Base-by-base conservation (phyloP, 2,113 vertebrate species). In the Eptesicus fuscus region DNA sequence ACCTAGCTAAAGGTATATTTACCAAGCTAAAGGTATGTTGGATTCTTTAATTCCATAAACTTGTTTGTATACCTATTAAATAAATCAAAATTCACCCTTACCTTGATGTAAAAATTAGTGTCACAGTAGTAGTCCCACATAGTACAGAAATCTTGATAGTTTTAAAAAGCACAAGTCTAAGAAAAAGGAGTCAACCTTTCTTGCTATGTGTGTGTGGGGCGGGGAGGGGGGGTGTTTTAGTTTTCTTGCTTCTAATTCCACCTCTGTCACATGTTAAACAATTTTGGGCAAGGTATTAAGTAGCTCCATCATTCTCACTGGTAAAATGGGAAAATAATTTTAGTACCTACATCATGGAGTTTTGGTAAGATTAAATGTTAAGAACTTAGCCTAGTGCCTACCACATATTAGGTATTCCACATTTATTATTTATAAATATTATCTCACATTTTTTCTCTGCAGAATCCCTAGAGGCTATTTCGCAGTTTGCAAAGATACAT, bases 81-180 rank as follows among this genome's bases (percentile, higher is more conserved):
- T 37, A 80, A 94, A 70, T 90, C 49, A 95, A 95, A 93, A 83
- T 53, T n/a, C 14, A 44, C 32, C 67, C 49, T 88, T 47, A 23
- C 18, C 7, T 79, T 30, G 9, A 10, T 9, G 25, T 30, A 16
- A 74, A 91, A 90, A 51, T 44, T 76, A 78, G 13, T 42, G 79
- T 28, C 18, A 87, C 20, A 76, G 18, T 30, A 83, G 35, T 73
- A 73, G 2, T 88, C 7, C 42, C 12, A 25, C 14, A 40, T 56
- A 83, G 23, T 37, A 53, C 9, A 61, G n/a, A 40, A 91, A 84
- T 77, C 87, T 30, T 25, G 65, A 4, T 44, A 23, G 5, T 28
- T 28, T 61, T 32, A 25, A 87, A 86, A 91, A 84, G 4, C n/a
- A 88, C 20, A 71, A 37, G 9, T 73, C 28, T 90, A 30, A 83